These are phyloP conservation scores for Mormyrus lacerda DNA, from an alignment of 2,113 vertebrate species.

Conservation along the genomic window DNA sequence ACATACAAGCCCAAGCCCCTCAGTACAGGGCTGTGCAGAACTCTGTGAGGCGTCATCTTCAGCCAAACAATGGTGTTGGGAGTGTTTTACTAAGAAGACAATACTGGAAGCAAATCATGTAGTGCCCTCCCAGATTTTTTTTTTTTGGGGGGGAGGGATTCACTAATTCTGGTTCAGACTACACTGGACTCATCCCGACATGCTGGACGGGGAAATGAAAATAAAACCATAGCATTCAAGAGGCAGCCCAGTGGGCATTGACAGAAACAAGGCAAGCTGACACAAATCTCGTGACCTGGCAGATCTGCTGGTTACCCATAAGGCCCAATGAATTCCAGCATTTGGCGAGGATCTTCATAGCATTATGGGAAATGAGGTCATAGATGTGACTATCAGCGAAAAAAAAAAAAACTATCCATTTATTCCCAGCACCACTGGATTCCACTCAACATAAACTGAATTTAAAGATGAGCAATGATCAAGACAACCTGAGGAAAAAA, in stretches of 20 bases:
- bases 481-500: not conserved
- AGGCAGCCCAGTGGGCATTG: not conserved
- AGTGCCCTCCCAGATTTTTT: not conserved
- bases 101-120: not conserved
- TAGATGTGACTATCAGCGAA: not conserved
- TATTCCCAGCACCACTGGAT: not conserved
- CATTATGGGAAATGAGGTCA: not conserved
- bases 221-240: not conserved
- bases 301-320: not conserved
- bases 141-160: not conserved
- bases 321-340: not conserved
- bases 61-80: conserved; percentile 27
- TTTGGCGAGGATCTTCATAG: not conserved
- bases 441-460: not conserved
- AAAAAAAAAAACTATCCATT: not conserved
- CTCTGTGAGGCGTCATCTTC: not conserved
- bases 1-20: conserved; percentile 11
- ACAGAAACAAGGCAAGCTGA: not conserved
- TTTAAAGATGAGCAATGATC: not conserved
- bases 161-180: not conserved
- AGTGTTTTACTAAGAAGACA: conserved; percentile 29
- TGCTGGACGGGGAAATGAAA: not conserved
- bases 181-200: not conserved
- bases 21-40: not conserved
- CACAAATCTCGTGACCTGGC: not conserved